A percentile compares a stretch with the other conserved stretches of the same genome.
These are phyloP conservation scores for Drosophila punjabiensis DNA, from an alignment of 1,140 invertebrate species.

Conservation along the genomic window DNA sequence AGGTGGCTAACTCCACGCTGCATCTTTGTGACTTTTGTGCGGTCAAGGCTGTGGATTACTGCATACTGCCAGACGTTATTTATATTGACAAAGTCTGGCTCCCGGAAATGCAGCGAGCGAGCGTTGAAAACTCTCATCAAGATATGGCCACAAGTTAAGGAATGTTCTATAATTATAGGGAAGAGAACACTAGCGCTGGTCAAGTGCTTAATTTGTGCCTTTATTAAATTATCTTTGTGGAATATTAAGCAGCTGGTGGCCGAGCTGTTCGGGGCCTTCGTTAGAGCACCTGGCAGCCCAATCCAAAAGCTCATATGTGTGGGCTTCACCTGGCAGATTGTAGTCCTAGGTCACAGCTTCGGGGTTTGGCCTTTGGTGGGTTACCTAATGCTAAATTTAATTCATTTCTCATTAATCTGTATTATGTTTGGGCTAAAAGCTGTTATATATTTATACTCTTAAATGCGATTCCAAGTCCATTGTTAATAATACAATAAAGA, in stretches of 20 bases:
- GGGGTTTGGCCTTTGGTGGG: conserved; percentile 1
- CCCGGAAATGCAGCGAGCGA: background rate
- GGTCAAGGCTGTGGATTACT: background rate
- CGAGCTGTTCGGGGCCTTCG: background rate
- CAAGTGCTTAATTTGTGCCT: background rate
- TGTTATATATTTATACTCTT: background rate
- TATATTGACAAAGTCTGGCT: background rate
- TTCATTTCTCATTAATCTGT: background rate
- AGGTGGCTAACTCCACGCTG: background rate
- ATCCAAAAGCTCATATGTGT: background rate
- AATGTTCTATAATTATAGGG: background rate
- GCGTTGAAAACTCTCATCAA: background rate
- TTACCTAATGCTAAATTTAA: background rate
- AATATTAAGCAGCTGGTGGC: background rate
- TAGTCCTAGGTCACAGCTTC: background rate
- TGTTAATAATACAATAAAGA: too few species aligned
- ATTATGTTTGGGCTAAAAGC: background rate
- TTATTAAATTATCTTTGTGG: background rate
- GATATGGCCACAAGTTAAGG: background rate
- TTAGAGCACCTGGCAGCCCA: background rate
- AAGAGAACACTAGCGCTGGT: background rate
- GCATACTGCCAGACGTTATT: background rate
- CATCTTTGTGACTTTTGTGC: background rate
- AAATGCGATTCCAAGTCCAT: background rate
- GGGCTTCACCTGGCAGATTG: conserved; percentile 3